phyloP scores from a whole-genome alignment of 2,888 invertebrate genomes.

The Lithophane leautieri region DNA sequence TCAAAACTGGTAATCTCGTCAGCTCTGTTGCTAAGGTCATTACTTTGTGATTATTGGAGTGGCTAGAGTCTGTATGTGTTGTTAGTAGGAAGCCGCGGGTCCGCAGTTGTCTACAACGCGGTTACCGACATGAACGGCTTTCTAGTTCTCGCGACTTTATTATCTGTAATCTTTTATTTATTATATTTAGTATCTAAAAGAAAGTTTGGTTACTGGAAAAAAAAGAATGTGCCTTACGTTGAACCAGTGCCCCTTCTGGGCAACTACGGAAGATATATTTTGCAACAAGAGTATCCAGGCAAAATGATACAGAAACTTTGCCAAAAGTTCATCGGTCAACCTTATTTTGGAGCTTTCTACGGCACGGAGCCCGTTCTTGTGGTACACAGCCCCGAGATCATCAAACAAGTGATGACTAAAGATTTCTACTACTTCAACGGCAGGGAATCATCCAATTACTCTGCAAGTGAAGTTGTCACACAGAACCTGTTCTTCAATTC shows the following conservation, averaged over 20 bases:
- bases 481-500: conserved; percentile 72
- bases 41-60: not conserved
- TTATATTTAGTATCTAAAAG: conserved; percentile 51
- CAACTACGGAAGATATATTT: conserved; percentile 72
- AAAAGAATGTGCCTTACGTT: conserved; percentile 68
- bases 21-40: not conserved
- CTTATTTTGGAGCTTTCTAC: conserved; percentile 76
- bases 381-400: conserved; percentile 73
- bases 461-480: conserved; percentile 67
- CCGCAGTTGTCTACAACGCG: conserved; percentile 14
- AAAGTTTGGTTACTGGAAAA: conserved; percentile 73
- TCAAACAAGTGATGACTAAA: conserved; percentile 73
- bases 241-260: conserved; percentile 73
- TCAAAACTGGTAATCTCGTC: not conserved
- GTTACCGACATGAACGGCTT: conserved; percentile 22
- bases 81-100: too few relatives aligned
- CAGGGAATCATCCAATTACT: conserved; percentile 72
- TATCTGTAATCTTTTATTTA: conserved; percentile 29
- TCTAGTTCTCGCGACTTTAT: conserved; percentile 20
- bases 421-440: conserved; percentile 78
- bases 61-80: too few relatives aligned
- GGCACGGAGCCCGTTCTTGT: conserved; percentile 77
- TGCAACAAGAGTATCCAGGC: conserved; percentile 64
- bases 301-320: conserved; percentile 69
- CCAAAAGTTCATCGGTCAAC: conserved; percentile 68